These are phyloP conservation scores for Nudaria mundana DNA, from an alignment of 2,888 invertebrate species.

Conservation along the genomic window DNA sequence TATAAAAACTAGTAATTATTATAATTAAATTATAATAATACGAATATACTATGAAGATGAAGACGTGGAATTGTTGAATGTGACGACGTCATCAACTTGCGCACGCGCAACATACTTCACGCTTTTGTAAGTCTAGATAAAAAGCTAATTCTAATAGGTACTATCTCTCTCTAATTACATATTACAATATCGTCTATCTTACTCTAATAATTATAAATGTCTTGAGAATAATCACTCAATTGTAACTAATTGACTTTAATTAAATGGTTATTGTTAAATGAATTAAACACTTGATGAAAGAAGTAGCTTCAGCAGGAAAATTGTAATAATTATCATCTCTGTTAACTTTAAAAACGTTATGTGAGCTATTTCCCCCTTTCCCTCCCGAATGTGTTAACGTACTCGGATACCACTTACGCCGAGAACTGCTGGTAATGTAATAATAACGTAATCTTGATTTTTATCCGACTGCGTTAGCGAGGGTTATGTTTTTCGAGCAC, in stretches of 20 bases:
- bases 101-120: constrained; percentile 13
- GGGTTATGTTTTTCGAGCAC: too few species aligned
- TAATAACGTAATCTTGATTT: too few species aligned
- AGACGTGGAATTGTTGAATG: constrained; percentile 10
- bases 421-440: too few species aligned
- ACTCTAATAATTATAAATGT: constrained; percentile 11
- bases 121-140: constrained; percentile 16
- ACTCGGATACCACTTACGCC: too few species aligned
- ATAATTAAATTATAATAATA: constrained; percentile 18
- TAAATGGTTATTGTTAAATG: too few species aligned
- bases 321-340: too few species aligned
- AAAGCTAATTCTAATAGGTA: background rate
- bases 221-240: constrained; percentile 21
- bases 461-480: too few species aligned
- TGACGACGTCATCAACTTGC: constrained; percentile 18
- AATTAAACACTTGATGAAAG: too few species aligned
- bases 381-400: too few species aligned
- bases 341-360: too few species aligned
- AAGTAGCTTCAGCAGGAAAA: too few species aligned
- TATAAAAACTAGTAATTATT: constrained; percentile 24
- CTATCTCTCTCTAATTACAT: background rate
- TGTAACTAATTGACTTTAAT: constrained; percentile 19
- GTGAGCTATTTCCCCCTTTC: too few species aligned
- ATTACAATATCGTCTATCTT: background rate
- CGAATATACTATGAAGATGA: constrained; percentile 5